Conservation (phyloP, 2,888 invertebrate genomes). For the Lithophane semibrunnea region DNA sequence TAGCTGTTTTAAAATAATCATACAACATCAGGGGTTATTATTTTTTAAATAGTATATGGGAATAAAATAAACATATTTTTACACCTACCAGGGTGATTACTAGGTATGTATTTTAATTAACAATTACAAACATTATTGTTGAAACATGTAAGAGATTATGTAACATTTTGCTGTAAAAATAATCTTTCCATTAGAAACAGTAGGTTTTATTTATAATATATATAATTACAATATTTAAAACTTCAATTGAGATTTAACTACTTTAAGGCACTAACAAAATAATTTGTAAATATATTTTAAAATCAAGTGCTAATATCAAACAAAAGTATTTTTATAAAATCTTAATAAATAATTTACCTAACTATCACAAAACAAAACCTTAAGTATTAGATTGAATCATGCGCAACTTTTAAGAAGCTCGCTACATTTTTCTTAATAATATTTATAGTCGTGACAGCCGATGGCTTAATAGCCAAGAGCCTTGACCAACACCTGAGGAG, state of each 20-base stretch:
- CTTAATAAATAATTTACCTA: neutral
- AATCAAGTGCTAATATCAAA: constrained; percentile 20
- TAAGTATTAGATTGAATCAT: neutral
- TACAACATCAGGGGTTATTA: neutral
- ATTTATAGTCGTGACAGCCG: no score
- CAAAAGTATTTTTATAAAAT: constrained; percentile 9
- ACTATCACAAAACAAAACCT: constrained; percentile 13
- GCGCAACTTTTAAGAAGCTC: constrained; percentile 12
- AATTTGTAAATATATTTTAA: constrained; percentile 1
- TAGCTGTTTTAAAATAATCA: neutral
- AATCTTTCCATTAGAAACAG: neutral
- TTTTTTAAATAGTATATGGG: constrained; percentile 38
- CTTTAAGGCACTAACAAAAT: neutral
- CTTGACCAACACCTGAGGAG: no score
- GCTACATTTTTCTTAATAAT: constrained; percentile 6
- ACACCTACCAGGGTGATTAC: constrained; percentile 30
- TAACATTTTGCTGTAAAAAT: neutral
- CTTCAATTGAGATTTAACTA: no score
- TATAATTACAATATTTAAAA: neutral
- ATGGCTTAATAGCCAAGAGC: no score
- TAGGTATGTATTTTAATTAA: neutral
- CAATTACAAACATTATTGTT: neutral
- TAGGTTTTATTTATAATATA: neutral
- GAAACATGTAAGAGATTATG: neutral
- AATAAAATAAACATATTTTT: constrained; percentile 33